Evolutionary conservation across 2,888 invertebrate genomes (phyloP).

Genomic region (Glaucopsyche alexis): DNA sequence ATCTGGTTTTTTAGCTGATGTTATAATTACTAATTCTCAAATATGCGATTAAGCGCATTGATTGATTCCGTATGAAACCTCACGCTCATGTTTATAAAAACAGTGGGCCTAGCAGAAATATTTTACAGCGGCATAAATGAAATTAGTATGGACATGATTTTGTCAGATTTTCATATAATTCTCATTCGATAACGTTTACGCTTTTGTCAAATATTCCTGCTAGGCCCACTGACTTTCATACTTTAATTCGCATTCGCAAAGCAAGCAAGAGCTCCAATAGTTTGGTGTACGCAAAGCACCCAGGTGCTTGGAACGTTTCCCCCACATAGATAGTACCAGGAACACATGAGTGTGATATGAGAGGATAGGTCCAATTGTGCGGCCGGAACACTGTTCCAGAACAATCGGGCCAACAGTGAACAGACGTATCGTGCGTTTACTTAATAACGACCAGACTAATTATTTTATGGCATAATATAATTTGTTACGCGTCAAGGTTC

Average conservation of each 20-base stretch:
- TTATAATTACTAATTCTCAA: not conserved
- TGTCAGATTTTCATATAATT: too few species aligned
- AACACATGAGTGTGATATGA: not conserved
- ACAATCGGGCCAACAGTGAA: conserved; percentile 28
- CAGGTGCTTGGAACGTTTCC: not conserved
- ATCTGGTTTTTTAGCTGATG: conserved; percentile 25
- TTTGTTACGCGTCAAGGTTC: conserved; percentile 56
- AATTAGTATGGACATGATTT: too few species aligned
- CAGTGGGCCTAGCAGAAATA: too few species aligned
- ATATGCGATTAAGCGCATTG: not conserved
- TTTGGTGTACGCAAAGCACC: not conserved
- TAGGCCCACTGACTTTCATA: too few species aligned
- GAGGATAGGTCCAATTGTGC: not conserved
- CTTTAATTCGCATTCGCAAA: too few species aligned
- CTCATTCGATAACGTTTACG: too few species aligned
- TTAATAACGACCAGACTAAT: conserved; percentile 56
- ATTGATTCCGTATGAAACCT: too few species aligned
- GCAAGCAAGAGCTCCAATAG: too few species aligned
- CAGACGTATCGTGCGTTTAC: conserved; percentile 48
- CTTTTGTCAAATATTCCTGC: too few species aligned
- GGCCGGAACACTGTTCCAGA: conserved; percentile 8
- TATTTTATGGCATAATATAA: conserved; percentile 71
- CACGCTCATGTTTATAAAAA: too few species aligned
- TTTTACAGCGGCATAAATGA: too few species aligned
- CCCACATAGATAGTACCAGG: conserved; percentile 3